Conservation (phyloP, 64 coral and sea anemone genomes). For the Montipora foliosa region DNA sequence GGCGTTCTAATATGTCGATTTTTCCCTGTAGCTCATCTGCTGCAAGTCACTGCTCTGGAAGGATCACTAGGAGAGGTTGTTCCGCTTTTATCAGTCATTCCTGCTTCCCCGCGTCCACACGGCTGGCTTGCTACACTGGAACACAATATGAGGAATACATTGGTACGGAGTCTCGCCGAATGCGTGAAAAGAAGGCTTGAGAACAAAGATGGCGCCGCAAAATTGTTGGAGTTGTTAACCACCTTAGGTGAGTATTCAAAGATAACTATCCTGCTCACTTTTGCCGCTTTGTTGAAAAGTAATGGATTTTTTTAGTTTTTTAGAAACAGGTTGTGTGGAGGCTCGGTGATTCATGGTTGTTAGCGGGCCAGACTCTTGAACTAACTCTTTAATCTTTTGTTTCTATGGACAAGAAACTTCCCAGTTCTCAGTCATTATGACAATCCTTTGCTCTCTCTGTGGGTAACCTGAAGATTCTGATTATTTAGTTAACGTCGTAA, state of each 20-base stretch:
- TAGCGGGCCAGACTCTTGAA: too few species aligned
- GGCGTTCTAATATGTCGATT: neutral
- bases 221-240: neutral
- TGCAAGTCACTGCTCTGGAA: conserved; percentile 82
- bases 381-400: too few species aligned
- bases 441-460: too few species aligned
- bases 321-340: too few species aligned
- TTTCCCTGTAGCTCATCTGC: conserved; percentile 77
- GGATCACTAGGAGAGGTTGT: conserved; percentile 76
- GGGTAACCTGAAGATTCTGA: too few species aligned
- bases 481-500: too few species aligned
- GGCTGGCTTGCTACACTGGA: conserved; percentile 82
- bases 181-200: conserved; percentile 65
- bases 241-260: neutral
- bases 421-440: too few species aligned
- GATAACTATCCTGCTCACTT: neutral
- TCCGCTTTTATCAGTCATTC: conserved; percentile 55
- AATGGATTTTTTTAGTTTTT: too few species aligned
- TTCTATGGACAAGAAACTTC: too few species aligned
- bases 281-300: neutral
- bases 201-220: neutral
- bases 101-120: conserved; percentile 77
- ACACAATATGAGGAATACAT: conserved; percentile 81
- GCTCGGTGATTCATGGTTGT: too few species aligned
- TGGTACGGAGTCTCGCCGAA: conserved; percentile 63